Evolutionary conservation across 2,888 invertebrate genomes (phyloP).

Genomic region (Lissocephala sabroskyi): DNA sequence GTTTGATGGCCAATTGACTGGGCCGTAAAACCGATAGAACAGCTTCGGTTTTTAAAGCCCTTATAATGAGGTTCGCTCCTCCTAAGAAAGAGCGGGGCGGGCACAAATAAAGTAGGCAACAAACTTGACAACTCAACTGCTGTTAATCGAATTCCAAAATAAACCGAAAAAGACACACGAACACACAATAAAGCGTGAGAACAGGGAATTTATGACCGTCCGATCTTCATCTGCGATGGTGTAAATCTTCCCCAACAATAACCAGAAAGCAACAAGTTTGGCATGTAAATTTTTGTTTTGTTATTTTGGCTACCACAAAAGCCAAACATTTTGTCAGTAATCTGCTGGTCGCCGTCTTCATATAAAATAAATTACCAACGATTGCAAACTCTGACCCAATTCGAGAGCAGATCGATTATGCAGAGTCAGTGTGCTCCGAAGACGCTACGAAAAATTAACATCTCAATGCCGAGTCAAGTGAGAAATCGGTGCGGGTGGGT

Average conservation of each 20-base stretch:
- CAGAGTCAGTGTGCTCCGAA: slow-evolving; percentile 18
- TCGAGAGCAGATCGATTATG: slow-evolving; percentile 27
- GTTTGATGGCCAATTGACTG: slow-evolving; percentile 38
- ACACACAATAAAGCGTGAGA: slow-evolving; percentile 9
- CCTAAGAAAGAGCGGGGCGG: too few species aligned
- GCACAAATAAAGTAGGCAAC: slow-evolving; percentile 39
- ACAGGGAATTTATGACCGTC: slow-evolving; percentile 1
- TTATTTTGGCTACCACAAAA: neutral
- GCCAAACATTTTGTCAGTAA: slow-evolving; percentile 25
- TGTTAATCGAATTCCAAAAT: neutral
- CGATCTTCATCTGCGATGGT: slow-evolving; percentile 44
- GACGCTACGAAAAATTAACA: slow-evolving; percentile 5
- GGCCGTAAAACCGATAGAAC: slow-evolving; percentile 39
- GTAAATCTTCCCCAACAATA: slow-evolving; percentile 42
- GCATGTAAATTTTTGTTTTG: slow-evolving; percentile 23
- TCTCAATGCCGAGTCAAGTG: slow-evolving; percentile 6
- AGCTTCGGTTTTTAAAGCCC: slow-evolving; percentile 39
- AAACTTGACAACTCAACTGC: slow-evolving; percentile 26
- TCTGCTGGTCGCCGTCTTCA: neutral
- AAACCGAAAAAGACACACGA: neutral
- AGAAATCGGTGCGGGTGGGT: neutral
- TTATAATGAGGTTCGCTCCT: slow-evolving; percentile 31
- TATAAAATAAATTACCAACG: neutral
- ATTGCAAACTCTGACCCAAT: slow-evolving; percentile 34
- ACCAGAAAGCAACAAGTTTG: slow-evolving; percentile 21